Conservation (phyloP, 2,113 vertebrate genomes). For the Ellobius talpinus region DNA sequence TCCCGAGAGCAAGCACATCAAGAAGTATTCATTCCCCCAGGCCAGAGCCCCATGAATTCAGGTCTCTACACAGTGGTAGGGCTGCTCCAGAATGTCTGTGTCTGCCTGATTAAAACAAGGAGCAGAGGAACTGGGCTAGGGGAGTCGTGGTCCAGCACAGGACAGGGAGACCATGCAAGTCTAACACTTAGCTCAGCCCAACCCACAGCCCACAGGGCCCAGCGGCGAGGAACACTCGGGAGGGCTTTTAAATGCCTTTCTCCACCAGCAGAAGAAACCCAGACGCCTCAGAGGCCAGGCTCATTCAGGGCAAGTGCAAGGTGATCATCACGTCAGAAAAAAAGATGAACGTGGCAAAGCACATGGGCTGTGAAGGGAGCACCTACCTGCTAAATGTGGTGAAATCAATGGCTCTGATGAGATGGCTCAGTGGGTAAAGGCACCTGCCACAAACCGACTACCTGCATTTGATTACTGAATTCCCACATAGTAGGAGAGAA, state of each 20-base stretch:
- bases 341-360: background rate
- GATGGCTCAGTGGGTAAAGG: background rate
- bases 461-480: background rate
- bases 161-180: background rate
- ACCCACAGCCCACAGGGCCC: background rate
- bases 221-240: rapidly evolving
- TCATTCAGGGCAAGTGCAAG: rapidly evolving
- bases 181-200: background rate
- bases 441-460: background rate
- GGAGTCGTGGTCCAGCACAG: too few relatives aligned
- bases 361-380: background rate
- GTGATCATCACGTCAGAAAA: too few relatives aligned
- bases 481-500: background rate
- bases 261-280: background rate
- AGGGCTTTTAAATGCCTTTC: background rate
- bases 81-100: background rate
- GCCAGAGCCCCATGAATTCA: background rate
- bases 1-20: too few relatives aligned
- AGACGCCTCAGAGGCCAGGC: rapidly evolving
- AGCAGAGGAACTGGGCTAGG: background rate
- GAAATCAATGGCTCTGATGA: background rate
- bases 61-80: background rate
- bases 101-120: background rate
- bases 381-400: rapidly evolving
- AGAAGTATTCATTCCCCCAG: background rate